These are phyloP conservation scores for Sinodicranocentrus sp. DNA, from an alignment of 2,888 invertebrate genomes.

Conservation along the genomic window DNA sequence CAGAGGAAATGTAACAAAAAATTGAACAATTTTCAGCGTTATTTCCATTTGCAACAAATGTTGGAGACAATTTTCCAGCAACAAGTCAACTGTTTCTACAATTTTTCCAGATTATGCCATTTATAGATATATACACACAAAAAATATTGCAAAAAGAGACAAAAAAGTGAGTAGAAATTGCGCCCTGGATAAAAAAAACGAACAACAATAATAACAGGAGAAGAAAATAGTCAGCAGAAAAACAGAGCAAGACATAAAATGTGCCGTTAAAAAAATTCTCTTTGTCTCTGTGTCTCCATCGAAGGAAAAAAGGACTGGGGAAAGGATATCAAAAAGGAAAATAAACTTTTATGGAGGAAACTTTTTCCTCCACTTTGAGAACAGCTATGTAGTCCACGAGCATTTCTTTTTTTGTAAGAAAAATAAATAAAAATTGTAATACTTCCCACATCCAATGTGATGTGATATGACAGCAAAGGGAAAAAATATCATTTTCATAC, in stretches of 20 bases:
- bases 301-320: background rate
- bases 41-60: constrained; percentile 9
- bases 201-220: background rate
- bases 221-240: constrained; percentile 12
- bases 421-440: background rate
- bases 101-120: background rate
- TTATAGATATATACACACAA: background rate
- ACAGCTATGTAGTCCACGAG: background rate
- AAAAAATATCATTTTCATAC: constrained; percentile 20
- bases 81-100: constrained; percentile 4
- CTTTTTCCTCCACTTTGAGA: background rate
- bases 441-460: background rate
- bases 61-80: background rate
- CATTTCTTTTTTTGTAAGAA: background rate
- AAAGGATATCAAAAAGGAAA: background rate
- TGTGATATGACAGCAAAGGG: background rate
- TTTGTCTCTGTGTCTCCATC: background rate
- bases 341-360: constrained; percentile 16
- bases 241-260: constrained; percentile 10
- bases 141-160: background rate
- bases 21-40: constrained; percentile 28
- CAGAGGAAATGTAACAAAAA: constrained; percentile 21
- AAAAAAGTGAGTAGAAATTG: constrained; percentile 3
- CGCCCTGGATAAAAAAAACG: background rate
- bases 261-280: constrained; percentile 20